These are phyloP conservation scores for Gastrophryne carolinensis DNA, from an alignment of 2,797 vertebrate species.

Conservation along the genomic window DNA sequence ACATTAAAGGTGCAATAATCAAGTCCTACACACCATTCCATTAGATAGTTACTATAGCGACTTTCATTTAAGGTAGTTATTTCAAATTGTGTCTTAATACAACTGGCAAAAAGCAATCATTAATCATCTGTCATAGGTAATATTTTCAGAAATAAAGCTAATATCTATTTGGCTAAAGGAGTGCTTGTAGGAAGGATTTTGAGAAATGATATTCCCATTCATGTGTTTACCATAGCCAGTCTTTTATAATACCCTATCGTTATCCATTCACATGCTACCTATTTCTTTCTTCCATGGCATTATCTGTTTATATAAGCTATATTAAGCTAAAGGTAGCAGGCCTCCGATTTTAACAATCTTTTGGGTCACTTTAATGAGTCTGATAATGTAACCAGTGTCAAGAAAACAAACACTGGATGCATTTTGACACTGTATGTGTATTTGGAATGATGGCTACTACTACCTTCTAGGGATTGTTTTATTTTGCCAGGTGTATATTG, in stretches of 20 bases:
- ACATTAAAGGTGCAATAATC: too few relatives aligned
- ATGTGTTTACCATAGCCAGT: not conserved
- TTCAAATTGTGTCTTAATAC: not conserved
- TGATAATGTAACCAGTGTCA: too few relatives aligned
- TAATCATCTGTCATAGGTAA: conserved; percentile 1
- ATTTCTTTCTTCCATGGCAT: not conserved
- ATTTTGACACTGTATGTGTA: too few relatives aligned
- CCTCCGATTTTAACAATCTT: not conserved
- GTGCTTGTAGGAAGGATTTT: not conserved
- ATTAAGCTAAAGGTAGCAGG: not conserved
- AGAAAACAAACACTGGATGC: too few relatives aligned
- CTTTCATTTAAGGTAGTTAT: conserved; percentile 1
- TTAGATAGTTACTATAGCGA: too few relatives aligned
- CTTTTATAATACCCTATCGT: not conserved
- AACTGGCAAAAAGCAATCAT: conserved; percentile 7
- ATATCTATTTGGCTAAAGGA: not conserved
- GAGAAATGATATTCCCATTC: not conserved
- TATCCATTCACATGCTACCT: not conserved
- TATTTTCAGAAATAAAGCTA: conserved; percentile 1
- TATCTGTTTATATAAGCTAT: not conserved
- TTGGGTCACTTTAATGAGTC: too few relatives aligned
- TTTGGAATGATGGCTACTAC: too few relatives aligned
- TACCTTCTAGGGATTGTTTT: too few relatives aligned
- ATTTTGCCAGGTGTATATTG: too few relatives aligned
- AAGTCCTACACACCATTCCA: too few relatives aligned